Evolutionary conservation across 1,140 invertebrate genomes (phyloP), one percentile per base, ranked within the genome.

Genomic region (Drusus annulatus): DNA sequence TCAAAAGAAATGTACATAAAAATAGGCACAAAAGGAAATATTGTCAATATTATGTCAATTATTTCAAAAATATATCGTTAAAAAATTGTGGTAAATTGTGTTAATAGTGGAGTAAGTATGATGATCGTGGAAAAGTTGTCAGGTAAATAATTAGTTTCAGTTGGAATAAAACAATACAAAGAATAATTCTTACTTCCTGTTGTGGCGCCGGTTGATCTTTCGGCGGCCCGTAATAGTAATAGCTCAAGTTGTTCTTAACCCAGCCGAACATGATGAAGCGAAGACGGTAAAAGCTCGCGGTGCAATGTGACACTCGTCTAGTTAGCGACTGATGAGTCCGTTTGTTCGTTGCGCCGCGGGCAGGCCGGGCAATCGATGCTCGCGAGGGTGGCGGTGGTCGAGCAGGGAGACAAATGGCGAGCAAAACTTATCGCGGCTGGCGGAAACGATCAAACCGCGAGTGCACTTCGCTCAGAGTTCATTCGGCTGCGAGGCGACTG

Each of bases 251-350:
- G 62, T 83, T 75, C 36, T 76, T 76, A 16, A 76, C 56, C 81
- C 81, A 83, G 4, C 75, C 56, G 31, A 83, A 78, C 81, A 83
- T 83, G 7, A 62, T 75, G 52, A 80, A 19, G 71, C 16, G 60
- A 31, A 17, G 36, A 21, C 58, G 74, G 36, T 23, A 28, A 58
- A 51, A 52, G 50, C 69, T 63, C 50, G 51, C 69, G 17, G 51
- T 52, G 36, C 50, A 45, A 45, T 62, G 25, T 1, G 28, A 31
- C 13, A 45, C 36, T 45, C 36, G 36, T 45, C 36, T 45, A 45
- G 36, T 45, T 45, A 45, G 36, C 8, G 36, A 45, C 36, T 45
- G 13, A n/a, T n/a, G 36, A 45, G 8, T 45, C 36, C 13, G 31
- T 6, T 7, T 36, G 31, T 3, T 36, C 4, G 6, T 28, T 36